Evolutionary conservation across 2,888 invertebrate species (phyloP).

Genomic region (Linyphia triangularis): DNA sequence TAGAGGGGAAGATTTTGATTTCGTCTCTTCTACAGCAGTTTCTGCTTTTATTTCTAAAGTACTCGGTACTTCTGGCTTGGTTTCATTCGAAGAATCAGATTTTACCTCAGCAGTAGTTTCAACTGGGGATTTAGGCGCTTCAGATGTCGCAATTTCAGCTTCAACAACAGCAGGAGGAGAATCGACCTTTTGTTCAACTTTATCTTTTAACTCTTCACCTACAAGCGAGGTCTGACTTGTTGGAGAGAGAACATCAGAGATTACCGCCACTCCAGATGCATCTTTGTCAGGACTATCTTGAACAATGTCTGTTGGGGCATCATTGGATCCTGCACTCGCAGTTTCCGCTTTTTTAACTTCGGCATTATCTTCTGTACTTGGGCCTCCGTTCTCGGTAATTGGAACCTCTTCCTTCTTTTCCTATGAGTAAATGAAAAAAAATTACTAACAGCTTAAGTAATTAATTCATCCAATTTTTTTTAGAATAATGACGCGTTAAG

Average conservation of each 20-base stretch:
- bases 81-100: too few species aligned
- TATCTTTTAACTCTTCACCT: slow-evolving; percentile 44
- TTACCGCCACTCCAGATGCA: slow-evolving; percentile 64
- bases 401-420: slow-evolving; percentile 62
- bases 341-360: slow-evolving; percentile 68
- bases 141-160: slow-evolving; percentile 46
- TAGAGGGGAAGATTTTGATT: neutral
- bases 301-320: slow-evolving; percentile 73
- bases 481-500: too few species aligned
- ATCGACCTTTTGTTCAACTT: slow-evolving; percentile 42
- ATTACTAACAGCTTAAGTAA: too few species aligned
- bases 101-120: too few species aligned
- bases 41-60: slow-evolving; percentile 9
- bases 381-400: slow-evolving; percentile 42
- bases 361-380: slow-evolving; percentile 46
- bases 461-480: too few species aligned
- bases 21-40: neutral
- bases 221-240: slow-evolving; percentile 47
- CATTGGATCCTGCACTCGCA: slow-evolving; percentile 59
- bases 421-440: slow-evolving; percentile 31
- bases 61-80: slow-evolving; percentile 5
- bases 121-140: slow-evolving; percentile 26
- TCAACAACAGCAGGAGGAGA: slow-evolving; percentile 29
- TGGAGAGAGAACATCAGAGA: slow-evolving; percentile 70
- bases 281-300: slow-evolving; percentile 73